Evolutionary conservation across 2,888 invertebrate genomes (phyloP).

Genomic region (Hofmannophila pseudospretella): DNA sequence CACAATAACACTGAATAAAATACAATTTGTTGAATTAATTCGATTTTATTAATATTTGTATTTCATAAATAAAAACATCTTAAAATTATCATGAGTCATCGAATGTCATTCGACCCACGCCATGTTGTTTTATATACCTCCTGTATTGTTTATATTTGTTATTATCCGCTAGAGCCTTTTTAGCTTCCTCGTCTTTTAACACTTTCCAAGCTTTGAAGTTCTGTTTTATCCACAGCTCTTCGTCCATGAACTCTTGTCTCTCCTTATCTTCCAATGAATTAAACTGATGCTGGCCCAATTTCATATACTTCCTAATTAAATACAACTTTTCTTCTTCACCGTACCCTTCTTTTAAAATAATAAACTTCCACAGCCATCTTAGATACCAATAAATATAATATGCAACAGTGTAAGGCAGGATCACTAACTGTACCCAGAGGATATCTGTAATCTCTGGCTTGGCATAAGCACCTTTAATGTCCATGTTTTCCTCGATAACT

Average conservation of each 20-base stretch:
- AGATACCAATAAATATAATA: slow-evolving; percentile 85
- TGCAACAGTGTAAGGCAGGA: slow-evolving; percentile 86
- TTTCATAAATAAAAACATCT: slow-evolving; percentile 10
- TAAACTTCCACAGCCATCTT: slow-evolving; percentile 90
- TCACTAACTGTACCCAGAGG: slow-evolving; percentile 89
- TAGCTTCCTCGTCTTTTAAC: slow-evolving; percentile 90
- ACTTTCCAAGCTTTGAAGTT: slow-evolving; percentile 89
- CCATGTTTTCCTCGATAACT: slow-evolving; percentile 95
- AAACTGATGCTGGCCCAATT: slow-evolving; percentile 84
- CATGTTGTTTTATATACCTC: slow-evolving; percentile 93
- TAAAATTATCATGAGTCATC: slow-evolving; percentile 82
- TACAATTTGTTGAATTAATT: too few species aligned
- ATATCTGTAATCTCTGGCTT: slow-evolving; percentile 88
- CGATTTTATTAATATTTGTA: neutral
- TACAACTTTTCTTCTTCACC: slow-evolving; percentile 90
- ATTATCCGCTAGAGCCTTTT: slow-evolving; percentile 90
- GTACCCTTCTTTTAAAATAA: slow-evolving; percentile 84
- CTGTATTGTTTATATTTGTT: slow-evolving; percentile 92
- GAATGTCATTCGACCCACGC: slow-evolving; percentile 93
- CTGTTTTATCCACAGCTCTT: slow-evolving; percentile 89
- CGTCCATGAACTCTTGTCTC: slow-evolving; percentile 83
- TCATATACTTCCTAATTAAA: slow-evolving; percentile 88
- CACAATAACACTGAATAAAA: too few species aligned
- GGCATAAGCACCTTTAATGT: slow-evolving; percentile 94
- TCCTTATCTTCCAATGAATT: slow-evolving; percentile 85